These are phyloP conservation scores for Drosophila anomalata DNA, from an alignment of 2,888 invertebrate species.

Conservation along the genomic window DNA sequence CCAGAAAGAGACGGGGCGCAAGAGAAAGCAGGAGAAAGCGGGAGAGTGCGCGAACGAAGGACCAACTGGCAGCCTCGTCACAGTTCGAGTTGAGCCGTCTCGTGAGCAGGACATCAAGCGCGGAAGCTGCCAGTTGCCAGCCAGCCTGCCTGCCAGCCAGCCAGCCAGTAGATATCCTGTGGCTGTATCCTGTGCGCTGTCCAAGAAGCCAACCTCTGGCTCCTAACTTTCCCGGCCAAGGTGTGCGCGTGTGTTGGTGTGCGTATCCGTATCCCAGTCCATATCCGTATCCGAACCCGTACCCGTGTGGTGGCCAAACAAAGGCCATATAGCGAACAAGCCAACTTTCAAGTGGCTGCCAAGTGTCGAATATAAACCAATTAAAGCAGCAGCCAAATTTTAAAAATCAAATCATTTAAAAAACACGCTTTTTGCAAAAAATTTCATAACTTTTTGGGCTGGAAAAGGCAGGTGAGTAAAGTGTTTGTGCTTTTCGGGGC, in stretches of 20 bases:
- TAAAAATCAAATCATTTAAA: constrained; percentile 20
- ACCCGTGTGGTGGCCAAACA: constrained; percentile 41
- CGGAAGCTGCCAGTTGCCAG: constrained; percentile 62
- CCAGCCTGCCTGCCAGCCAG: constrained; percentile 10
- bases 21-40: constrained; percentile 22
- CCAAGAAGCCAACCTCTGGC: constrained; percentile 10
- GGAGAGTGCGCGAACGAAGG: constrained; percentile 27
- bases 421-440: not conserved
- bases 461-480: constrained; percentile 30
- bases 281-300: constrained; percentile 21
- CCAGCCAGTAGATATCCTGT: constrained; percentile 24
- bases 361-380: constrained; percentile 48
- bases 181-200: constrained; percentile 23
- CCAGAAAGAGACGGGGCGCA: constrained; percentile 22
- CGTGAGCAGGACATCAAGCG: constrained; percentile 72
- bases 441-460: constrained; percentile 6
- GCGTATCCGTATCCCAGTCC: constrained; percentile 9
- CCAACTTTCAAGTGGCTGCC: constrained; percentile 50
- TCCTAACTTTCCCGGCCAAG: constrained; percentile 58
- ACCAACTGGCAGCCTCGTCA: constrained; percentile 52
- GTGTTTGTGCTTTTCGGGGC: not conserved
- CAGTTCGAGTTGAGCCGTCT: constrained; percentile 79
- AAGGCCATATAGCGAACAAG: constrained; percentile 36
- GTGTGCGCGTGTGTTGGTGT: constrained; percentile 44
- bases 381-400: constrained; percentile 5